phyloP scores from a whole-genome alignment of 2,113 vertebrate genomes.

The Coregonus clupeaformis region DNA sequence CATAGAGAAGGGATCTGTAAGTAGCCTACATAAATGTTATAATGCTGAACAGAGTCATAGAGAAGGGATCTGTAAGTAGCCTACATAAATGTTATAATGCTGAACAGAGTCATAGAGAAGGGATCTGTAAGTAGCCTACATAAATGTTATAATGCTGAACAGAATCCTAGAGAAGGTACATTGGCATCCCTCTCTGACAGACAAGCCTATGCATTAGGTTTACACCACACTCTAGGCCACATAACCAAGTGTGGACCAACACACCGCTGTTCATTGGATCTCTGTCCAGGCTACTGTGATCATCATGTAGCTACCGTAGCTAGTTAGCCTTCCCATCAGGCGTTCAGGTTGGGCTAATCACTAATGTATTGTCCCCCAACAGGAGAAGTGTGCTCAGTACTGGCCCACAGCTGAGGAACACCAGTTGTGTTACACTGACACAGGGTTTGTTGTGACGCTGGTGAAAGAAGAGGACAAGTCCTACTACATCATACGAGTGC shows the following conservation, averaged over 20 bases:
- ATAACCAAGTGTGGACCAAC: not conserved
- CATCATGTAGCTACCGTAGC: not conserved
- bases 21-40: too few relatives aligned
- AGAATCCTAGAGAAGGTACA: too few relatives aligned
- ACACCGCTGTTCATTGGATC: not conserved
- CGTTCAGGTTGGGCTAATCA: too few relatives aligned
- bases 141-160: too few relatives aligned
- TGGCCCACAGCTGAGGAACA: conserved; percentile 88
- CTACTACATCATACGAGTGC: conserved; percentile 88
- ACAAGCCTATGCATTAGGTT: not conserved
- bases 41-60: too few relatives aligned
- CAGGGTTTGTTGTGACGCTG: conserved; percentile 86
- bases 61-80: too few relatives aligned
- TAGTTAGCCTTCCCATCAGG: not conserved
- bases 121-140: too few relatives aligned
- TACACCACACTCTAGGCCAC: not conserved
- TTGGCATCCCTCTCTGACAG: not conserved
- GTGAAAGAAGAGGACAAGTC: conserved; percentile 90
- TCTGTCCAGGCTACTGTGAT: not conserved
- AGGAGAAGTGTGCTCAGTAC: conserved; percentile 99
- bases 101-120: too few relatives aligned
- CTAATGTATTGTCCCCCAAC: conserved; percentile 21
- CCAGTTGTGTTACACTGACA: conserved; percentile 89
- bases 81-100: too few relatives aligned
- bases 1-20: too few relatives aligned